These are phyloP conservation scores for Archips crataeganus DNA, from an alignment of 2,888 invertebrate genomes.

Conservation along the genomic window DNA sequence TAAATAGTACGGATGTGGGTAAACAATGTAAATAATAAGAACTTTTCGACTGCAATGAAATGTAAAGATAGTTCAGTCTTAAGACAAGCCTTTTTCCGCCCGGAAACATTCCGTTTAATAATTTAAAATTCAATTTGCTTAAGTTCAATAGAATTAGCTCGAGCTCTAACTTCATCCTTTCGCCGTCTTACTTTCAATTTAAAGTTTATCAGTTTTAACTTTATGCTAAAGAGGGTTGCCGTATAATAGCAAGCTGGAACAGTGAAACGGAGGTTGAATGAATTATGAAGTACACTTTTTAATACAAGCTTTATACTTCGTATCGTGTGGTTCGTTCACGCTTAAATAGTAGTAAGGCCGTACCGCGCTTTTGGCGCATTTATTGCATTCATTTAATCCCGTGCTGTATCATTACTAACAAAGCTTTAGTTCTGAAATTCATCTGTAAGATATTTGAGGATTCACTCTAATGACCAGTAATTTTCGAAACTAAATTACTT, in stretches of 20 bases:
- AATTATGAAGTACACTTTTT: not conserved
- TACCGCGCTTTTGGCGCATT: too few species aligned
- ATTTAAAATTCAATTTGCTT: conserved; percentile 7
- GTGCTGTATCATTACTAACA: too few species aligned
- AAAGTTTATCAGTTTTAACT: conserved; percentile 30
- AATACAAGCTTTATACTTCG: too few species aligned
- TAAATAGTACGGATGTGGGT: too few species aligned
- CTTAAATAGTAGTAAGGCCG: too few species aligned
- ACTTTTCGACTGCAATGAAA: not conserved
- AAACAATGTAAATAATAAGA: too few species aligned
- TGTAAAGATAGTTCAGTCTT: not conserved
- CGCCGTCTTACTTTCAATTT: conserved; percentile 29
- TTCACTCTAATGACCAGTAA: too few species aligned
- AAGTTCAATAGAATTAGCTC: conserved; percentile 15
- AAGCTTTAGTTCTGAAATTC: too few species aligned
- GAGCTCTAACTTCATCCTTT: conserved; percentile 16
- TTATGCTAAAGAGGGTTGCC: conserved; percentile 21
- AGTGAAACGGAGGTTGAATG: not conserved
- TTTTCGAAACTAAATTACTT: too few species aligned
- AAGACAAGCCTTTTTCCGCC: not conserved
- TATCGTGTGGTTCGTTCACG: too few species aligned
- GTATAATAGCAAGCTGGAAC: not conserved
- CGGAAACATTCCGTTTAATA: conserved; percentile 5
- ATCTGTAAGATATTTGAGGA: too few species aligned
- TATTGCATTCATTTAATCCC: too few species aligned